These are phyloP conservation scores for Ellobius talpinus DNA, from an alignment of 2,113 vertebrate genomes.

Conservation along the genomic window DNA sequence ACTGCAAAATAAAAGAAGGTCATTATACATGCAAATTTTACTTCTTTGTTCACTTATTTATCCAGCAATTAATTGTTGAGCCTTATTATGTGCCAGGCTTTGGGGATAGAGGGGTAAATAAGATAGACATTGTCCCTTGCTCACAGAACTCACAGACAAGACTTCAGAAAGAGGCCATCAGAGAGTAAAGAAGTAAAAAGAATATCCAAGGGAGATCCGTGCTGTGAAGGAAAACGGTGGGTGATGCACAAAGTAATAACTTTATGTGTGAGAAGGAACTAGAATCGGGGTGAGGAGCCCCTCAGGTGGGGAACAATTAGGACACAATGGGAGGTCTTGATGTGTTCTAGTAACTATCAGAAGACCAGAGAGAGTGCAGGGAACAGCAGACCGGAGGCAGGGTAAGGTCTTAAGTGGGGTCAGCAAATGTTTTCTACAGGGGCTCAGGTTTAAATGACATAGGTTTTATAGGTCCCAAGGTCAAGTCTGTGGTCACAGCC, in stretches of 20 bases:
- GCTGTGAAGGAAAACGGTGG: conserved; percentile 22
- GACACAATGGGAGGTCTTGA: background rate
- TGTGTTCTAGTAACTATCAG: background rate
- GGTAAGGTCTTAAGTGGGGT: background rate
- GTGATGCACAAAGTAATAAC: background rate
- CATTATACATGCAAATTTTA: conserved; percentile 15
- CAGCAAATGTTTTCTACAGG: background rate
- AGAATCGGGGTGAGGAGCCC: background rate
- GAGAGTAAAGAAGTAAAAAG: conserved; percentile 24
- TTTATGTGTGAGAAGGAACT: background rate
- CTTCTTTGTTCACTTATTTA: conserved; percentile 51
- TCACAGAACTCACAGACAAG: background rate
- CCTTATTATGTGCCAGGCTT: background rate
- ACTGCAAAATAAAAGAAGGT: conserved; percentile 57
- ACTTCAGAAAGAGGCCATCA: background rate
- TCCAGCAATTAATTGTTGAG: conserved; percentile 35
- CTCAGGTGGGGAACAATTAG: background rate
- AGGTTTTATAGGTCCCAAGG: background rate
- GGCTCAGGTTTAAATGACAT: background rate
- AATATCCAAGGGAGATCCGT: background rate
- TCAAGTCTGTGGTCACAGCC: background rate
- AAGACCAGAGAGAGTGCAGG: background rate
- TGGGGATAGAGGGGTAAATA: background rate
- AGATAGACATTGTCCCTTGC: conserved; percentile 10
- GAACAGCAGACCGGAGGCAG: background rate